A percentile compares a stretch with the other conserved stretches of the same genome.
Evolutionary conservation across 2,888 invertebrate genomes (phyloP).

Genomic region (Agrypnus murinus): DNA sequence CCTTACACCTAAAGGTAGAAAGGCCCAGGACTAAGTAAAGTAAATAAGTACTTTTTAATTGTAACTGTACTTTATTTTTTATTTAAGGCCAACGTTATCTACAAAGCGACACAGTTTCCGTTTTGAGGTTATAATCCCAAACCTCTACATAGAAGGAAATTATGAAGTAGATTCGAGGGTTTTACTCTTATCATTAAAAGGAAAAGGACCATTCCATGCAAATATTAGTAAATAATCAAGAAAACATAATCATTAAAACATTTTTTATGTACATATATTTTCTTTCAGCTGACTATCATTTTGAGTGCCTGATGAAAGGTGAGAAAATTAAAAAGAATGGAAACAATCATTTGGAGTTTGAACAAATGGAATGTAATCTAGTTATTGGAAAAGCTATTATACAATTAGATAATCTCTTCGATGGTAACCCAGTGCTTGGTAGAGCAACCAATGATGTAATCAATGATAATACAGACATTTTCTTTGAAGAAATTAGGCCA

Average conservation of each 20-base stretch:
- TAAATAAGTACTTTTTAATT: no score
- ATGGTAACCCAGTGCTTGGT: constrained; percentile 78
- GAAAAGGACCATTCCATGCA: constrained; percentile 32
- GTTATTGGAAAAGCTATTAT: constrained; percentile 77
- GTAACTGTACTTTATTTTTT: no score
- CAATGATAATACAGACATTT: constrained; percentile 79
- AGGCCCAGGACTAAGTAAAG: no score
- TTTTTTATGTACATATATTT: neutral
- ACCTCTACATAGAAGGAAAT: constrained; percentile 1
- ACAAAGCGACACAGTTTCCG: constrained; percentile 14
- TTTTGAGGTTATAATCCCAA: constrained; percentile 23
- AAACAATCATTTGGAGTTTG: constrained; percentile 76
- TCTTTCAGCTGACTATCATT: constrained; percentile 79
- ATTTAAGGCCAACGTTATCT: constrained; percentile 30
- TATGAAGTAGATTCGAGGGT: constrained; percentile 33
- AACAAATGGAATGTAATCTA: constrained; percentile 77
- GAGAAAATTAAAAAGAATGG: constrained; percentile 75
- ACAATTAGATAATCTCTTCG: constrained; percentile 79
- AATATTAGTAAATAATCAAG: constrained; percentile 38
- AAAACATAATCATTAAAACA: neutral
- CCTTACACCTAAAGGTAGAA: no score
- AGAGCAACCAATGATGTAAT: constrained; percentile 79
- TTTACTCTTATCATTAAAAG: constrained; percentile 24
- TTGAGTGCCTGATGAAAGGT: constrained; percentile 79
- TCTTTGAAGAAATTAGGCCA: constrained; percentile 80